Conservation (phyloP, 2,797 vertebrate genomes). For the Phalloptychus januarius region DNA sequence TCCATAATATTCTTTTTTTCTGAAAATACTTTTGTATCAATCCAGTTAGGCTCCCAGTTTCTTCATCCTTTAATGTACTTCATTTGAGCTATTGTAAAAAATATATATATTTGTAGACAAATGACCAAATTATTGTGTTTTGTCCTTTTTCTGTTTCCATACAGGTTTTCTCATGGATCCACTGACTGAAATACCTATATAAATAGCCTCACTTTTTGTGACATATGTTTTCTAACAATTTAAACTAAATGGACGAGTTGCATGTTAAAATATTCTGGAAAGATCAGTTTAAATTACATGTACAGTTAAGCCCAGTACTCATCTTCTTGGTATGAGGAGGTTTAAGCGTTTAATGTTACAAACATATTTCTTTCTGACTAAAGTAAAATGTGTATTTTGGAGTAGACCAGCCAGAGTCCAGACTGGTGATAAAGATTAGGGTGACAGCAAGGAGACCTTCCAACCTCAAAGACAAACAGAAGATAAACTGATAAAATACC, state of each 20-base stretch:
- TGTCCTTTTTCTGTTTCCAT: not conserved
- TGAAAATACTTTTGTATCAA: not conserved
- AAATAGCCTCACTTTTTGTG: not conserved
- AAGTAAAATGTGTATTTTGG: not conserved
- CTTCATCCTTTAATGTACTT: not conserved
- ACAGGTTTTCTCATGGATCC: not conserved
- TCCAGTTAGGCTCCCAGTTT: not conserved
- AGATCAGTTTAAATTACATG: not conserved
- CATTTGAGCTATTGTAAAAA: not conserved
- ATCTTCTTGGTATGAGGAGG: not conserved
- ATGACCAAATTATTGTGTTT: not conserved
- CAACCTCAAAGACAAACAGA: not conserved
- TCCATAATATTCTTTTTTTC: not conserved
- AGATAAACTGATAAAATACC: not conserved
- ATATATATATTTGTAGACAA: not conserved
- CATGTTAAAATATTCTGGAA: not conserved
- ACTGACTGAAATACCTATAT: not conserved
- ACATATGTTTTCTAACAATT: not conserved
- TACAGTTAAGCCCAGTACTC: not conserved
- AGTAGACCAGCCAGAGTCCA: not conserved
- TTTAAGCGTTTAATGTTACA: not conserved
- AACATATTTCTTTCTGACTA: not conserved
- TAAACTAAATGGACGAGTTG: not conserved
- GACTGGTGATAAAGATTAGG: not conserved
- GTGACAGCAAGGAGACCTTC: not conserved